Conservation (phyloP, 2,888 invertebrate genomes). For the Tipula unca region DNA sequence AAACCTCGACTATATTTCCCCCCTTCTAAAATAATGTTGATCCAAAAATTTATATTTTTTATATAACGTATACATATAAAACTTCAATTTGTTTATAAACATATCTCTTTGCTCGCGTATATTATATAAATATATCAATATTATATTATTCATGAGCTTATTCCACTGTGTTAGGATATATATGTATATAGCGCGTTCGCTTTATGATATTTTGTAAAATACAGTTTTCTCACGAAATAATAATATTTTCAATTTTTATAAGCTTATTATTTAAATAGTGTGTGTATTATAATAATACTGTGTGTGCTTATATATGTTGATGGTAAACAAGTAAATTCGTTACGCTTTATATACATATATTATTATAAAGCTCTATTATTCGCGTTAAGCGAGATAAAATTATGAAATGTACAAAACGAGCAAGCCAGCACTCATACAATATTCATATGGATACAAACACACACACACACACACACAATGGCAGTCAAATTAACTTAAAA, state of each 20-base stretch:
- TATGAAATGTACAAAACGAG: neutral
- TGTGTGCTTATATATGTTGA: neutral
- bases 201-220: neutral
- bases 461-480: neutral
- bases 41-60: too few relatives aligned
- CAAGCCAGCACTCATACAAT: neutral
- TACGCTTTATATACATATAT: neutral
- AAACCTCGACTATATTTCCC: too few relatives aligned
- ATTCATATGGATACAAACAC: too few relatives aligned
- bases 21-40: too few relatives aligned
- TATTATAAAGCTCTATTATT: neutral
- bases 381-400: neutral
- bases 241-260: neutral
- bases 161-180: neutral
- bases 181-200: too few relatives aligned
- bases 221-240: neutral
- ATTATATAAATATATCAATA: neutral
- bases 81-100: neutral
- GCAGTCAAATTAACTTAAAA: neutral
- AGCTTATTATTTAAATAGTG: conserved; percentile 8
- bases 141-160: neutral
- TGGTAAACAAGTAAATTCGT: neutral
- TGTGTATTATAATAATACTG: neutral
- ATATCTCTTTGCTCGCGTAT: neutral
- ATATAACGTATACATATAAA: neutral